Conservation (phyloP, 2,797 vertebrate species). For the Hydrolagus colliei region DNA sequence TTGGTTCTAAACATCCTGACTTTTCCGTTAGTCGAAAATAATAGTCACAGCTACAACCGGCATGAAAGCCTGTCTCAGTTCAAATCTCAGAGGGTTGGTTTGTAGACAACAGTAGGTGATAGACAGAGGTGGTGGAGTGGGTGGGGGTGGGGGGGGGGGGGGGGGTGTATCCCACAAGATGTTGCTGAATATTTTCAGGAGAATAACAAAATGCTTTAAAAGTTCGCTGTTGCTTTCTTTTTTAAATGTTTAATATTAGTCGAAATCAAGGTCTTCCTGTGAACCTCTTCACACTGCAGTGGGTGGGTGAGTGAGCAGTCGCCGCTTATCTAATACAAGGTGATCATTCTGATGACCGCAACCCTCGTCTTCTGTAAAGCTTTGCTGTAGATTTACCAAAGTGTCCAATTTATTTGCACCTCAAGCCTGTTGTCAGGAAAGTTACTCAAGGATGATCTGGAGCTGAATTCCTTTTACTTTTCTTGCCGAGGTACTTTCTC, state of each 20-base stretch:
- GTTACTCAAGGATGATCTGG: not conserved
- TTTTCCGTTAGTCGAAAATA: not conserved
- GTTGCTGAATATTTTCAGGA: too few species aligned
- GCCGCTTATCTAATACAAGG: conserved; percentile 24
- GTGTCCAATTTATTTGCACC: conserved; percentile 28
- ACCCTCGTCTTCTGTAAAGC: not conserved
- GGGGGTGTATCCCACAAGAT: too few species aligned
- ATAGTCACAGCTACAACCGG: not conserved
- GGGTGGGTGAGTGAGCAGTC: not conserved
- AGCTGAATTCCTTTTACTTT: not conserved
- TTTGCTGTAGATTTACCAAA: conserved; percentile 13
- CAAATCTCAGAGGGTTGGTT: too few species aligned
- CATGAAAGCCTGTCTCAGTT: not conserved
- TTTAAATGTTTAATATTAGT: too few species aligned
- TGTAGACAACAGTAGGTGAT: too few species aligned
- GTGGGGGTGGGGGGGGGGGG: too few species aligned
- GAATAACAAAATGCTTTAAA: too few species aligned
- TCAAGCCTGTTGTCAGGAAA: conserved; percentile 28
- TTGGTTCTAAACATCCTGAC: conserved; percentile 3
- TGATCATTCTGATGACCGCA: conserved; percentile 2
- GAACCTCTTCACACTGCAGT: not conserved
- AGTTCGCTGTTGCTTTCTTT: too few species aligned
- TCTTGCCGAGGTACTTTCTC: not conserved
- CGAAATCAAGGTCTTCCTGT: not conserved
- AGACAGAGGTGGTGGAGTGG: too few species aligned